phyloP scores from a whole-genome alignment of 92 coral and sea anemone species.

The Ricordea florida region DNA sequence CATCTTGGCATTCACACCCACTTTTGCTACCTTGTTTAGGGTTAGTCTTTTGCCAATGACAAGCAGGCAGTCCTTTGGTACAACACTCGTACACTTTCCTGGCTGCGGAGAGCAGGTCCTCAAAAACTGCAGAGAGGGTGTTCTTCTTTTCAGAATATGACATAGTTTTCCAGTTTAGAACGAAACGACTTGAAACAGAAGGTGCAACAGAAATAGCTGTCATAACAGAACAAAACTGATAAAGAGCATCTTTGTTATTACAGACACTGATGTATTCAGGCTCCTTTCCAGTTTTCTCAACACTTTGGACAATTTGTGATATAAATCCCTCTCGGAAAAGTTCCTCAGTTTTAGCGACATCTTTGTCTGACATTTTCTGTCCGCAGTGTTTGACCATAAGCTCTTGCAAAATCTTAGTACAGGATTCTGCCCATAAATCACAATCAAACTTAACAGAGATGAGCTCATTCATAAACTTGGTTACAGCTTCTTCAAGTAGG shows the following conservation, averaged over 20 bases:
- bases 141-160: conserved; percentile 17
- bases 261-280: conserved; percentile 11
- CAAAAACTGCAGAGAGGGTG: neutral
- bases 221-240: conserved; percentile 24
- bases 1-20: conserved; percentile 33
- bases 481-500: conserved; percentile 25
- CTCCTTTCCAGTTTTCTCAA: neutral
- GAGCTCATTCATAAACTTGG: conserved; percentile 2
- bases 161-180: conserved; percentile 16
- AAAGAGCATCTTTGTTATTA: neutral
- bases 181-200: conserved; percentile 9
- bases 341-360: neutral
- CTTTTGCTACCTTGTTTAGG: neutral
- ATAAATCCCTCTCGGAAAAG: conserved; percentile 10
- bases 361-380: neutral
- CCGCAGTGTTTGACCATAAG: conserved; percentile 21
- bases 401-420: neutral
- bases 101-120: conserved; percentile 25
- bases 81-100: conserved; percentile 18
- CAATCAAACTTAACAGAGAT: conserved; percentile 15
- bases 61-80: neutral
- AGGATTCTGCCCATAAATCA: conserved; percentile 20
- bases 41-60: neutral
- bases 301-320: conserved; percentile 15
- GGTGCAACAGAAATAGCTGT: conserved; percentile 27